Evolutionary conservation across 2,113 vertebrate species (phyloP).

Genomic region (Lasiurus cinereus): DNA sequence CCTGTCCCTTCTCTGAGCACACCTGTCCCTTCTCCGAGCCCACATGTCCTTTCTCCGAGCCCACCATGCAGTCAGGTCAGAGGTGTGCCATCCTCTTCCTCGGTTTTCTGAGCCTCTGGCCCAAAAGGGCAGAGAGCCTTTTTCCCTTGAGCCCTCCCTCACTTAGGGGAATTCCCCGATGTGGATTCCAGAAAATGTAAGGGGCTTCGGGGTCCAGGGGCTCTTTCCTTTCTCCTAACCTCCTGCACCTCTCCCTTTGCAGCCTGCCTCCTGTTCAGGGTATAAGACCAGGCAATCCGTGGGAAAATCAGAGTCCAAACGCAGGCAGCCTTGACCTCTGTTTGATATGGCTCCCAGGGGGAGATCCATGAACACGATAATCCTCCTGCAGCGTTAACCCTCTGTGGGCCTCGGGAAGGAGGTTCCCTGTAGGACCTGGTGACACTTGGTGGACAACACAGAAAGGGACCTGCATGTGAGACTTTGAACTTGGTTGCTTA

Average conservation of each 20-base stretch:
- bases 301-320: conserved; percentile 68
- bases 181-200: neutral
- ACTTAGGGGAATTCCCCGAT: neutral
- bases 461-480: neutral
- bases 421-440: neutral
- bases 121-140: neutral
- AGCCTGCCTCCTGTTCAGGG: neutral
- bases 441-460: too few species aligned
- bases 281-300: conserved; percentile 49
- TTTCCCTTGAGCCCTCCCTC: neutral
- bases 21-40: neutral
- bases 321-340: conserved; percentile 64
- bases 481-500: neutral
- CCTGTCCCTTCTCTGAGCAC: neutral
- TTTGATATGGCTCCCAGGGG: neutral
- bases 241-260: neutral
- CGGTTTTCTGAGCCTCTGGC: neutral
- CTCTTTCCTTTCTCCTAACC: neutral
- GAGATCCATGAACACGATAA: conserved; percentile 36
- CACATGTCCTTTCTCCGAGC: neutral
- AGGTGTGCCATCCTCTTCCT: neutral
- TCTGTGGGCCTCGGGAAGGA: neutral
- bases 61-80: neutral
- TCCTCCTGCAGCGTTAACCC: neutral
- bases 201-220: neutral